Evolutionary conservation across 2,113 vertebrate genomes (phyloP), one percentile per base, ranked within the genome.

Genomic region (Coptodon rendalli): DNA sequence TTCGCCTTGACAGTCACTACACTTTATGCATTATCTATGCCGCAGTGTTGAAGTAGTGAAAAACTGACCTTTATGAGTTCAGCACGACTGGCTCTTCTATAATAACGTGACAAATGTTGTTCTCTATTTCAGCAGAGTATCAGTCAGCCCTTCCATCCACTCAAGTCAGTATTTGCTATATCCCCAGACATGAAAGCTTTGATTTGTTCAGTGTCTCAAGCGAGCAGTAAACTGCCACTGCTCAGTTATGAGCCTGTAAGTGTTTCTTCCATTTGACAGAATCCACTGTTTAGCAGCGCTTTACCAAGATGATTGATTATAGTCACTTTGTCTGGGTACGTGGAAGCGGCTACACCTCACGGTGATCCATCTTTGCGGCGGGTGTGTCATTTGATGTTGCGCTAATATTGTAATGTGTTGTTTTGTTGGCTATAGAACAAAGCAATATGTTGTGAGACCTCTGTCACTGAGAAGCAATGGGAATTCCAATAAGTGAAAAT

Each of bases 341-440:
- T 3, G 56, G 50, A 84, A 40, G 56, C 85, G 53, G 82, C 81
- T 57, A 7, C 50, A 43, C 48, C 68, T 86, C 48, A 0, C 1
- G 56, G 87, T 56, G 82, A 93, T 93, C 89, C 91, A 88, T 91
- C 89, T 83, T 45, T 3, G 19, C 57, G 11, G 54, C 9, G 10
- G 78, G 36, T 38, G 81, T 89, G 40, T 86, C 80, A 57, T 87
- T 83, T 71, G 31, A 68, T 84, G 85, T 59, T 40, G 88, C 53
- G 4, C 66, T 87, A 87, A 89, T 54, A 31, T 81, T 5, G 66
- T 56, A 86, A 53, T 27, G 54, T 84, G 86, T 87, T 79, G 59
- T 86, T 87, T 16, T 27, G 83, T 61, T 6, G 76, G 38, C 29
- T 56, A n/a, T 76, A 87, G 81, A 91, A 88, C 59, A 87, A 86